Evolutionary conservation across 2,113 vertebrate species (phyloP), one percentile per base, ranked within the genome.

Genomic region (Leucopternis melanops): DNA sequence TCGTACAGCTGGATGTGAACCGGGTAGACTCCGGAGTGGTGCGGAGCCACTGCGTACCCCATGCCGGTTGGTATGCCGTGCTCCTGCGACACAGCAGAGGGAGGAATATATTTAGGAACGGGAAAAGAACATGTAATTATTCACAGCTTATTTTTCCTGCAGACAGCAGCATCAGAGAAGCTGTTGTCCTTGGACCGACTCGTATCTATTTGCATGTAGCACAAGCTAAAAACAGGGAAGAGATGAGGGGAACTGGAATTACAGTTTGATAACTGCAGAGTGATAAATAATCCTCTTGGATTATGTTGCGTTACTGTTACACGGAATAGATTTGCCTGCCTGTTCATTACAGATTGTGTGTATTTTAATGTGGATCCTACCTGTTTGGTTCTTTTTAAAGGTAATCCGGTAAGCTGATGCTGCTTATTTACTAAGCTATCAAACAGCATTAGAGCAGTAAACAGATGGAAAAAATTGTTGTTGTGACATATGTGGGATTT

Each of bases 11-110:
- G 99, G 82, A 99, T 86, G 84, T 99, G 99, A 45, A 99, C 99
- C 0, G 99, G 99, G 96, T 99, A 99, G 66, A 99, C 99, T 2
- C 99, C 99, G 0, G 99, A 99, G 97, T 99, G 99, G 96, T 99
- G 99, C 0, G 99, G 99, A 13, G 99, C 99, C 94, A 99, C 99
- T 0, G 99, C 99, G 17, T 99, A 99, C 55, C 99, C 99, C 98
- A 99, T 98, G 97, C 98, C 97, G 6, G 98, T 99, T 0, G 99
- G 99, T 94, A 99, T 99, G 84, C 98, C 98, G 25, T 99, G 99
- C 70, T 99, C 98, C 99, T 99, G 96, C 42, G 27, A 97, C 18
- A 80, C 55, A 97, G 40, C 13, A 77, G 66, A 85, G 87, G 54
- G 32, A 77, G 25, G 59, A 25, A 34, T 11, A 62, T 4, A 1